Evolutionary conservation across 2,797 vertebrate genomes (phyloP).

Genomic region (Orientallactaga sibirica): DNA sequence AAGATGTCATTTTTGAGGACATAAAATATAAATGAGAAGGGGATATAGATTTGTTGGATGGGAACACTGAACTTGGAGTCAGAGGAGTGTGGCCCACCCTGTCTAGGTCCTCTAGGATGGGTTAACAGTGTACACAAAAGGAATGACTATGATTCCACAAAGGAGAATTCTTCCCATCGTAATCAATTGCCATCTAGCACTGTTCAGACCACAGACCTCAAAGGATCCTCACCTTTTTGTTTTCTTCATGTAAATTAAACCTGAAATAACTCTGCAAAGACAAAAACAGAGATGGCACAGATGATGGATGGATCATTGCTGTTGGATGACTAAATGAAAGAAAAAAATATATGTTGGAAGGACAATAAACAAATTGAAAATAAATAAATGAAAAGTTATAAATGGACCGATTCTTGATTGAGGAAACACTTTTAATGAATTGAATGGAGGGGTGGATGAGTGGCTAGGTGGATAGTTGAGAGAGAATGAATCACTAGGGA

Average conservation of each 20-base stretch:
- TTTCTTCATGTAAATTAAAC: background rate
- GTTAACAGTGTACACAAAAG: background rate
- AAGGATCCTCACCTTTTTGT: constrained; percentile 62
- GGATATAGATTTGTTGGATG: no score
- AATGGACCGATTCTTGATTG: background rate
- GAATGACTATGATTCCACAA: background rate
- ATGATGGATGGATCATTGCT: background rate
- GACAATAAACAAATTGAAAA: background rate
- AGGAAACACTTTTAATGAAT: background rate
- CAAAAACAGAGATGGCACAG: constrained; percentile 13
- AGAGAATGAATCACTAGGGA: background rate
- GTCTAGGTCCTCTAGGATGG: background rate
- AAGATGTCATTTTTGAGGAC: background rate
- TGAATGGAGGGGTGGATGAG: background rate
- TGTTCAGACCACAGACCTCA: background rate
- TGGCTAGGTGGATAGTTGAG: background rate
- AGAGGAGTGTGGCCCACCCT: accelerated
- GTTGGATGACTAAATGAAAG: background rate
- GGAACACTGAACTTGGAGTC: background rate
- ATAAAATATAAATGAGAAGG: background rate
- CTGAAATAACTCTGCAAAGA: constrained; percentile 36
- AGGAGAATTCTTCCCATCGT: background rate
- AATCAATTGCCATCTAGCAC: background rate
- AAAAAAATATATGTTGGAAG: background rate
- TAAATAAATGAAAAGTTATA: background rate